Conservation (phyloP, 2,797 vertebrate species). For the Clarias laeviceps region DNA sequence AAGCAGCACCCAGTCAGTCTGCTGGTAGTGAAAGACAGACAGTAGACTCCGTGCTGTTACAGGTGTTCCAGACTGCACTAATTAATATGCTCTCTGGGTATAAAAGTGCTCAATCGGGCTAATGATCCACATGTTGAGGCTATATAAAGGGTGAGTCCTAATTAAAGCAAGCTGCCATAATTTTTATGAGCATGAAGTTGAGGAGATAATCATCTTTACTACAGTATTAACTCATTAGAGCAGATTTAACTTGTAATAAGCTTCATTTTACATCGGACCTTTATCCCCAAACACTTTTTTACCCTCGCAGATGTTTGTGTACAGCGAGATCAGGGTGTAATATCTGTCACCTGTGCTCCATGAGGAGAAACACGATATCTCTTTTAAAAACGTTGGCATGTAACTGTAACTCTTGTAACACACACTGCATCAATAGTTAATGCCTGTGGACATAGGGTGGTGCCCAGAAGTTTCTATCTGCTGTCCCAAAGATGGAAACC, state of each 20-base stretch:
- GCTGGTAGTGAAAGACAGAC: slow-evolving; percentile 37
- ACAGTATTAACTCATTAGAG: slow-evolving; percentile 38
- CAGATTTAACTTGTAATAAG: slow-evolving; percentile 41
- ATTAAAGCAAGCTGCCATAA: slow-evolving; percentile 59
- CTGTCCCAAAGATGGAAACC: slow-evolving; percentile 76
- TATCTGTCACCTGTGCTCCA: slow-evolving; percentile 46
- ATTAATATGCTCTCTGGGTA: slow-evolving; percentile 61
- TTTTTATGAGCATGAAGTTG: slow-evolving; percentile 49
- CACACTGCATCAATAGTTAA: slow-evolving; percentile 82
- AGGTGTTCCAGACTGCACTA: slow-evolving; percentile 60
- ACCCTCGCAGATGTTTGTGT: slow-evolving; percentile 19
- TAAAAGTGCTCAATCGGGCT: slow-evolving; percentile 58
- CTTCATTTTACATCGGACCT: slow-evolving; percentile 12
- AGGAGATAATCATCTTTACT: slow-evolving; percentile 53
- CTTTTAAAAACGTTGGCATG: slow-evolving; percentile 72
- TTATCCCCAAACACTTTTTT: slow-evolving; percentile 5
- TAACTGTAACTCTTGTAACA: slow-evolving; percentile 83
- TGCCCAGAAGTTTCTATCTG: slow-evolving; percentile 79
- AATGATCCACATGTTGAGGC: slow-evolving; percentile 60
- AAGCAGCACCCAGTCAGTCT: not conserved
- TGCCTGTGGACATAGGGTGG: slow-evolving; percentile 74
- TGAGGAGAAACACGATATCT: slow-evolving; percentile 77
- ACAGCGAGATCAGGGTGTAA: slow-evolving; percentile 49
- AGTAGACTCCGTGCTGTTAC: slow-evolving; percentile 40
- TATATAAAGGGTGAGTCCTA: slow-evolving; percentile 63